Conservation (phyloP, 2,888 invertebrate genomes). For the Mactromeris polynyma region DNA sequence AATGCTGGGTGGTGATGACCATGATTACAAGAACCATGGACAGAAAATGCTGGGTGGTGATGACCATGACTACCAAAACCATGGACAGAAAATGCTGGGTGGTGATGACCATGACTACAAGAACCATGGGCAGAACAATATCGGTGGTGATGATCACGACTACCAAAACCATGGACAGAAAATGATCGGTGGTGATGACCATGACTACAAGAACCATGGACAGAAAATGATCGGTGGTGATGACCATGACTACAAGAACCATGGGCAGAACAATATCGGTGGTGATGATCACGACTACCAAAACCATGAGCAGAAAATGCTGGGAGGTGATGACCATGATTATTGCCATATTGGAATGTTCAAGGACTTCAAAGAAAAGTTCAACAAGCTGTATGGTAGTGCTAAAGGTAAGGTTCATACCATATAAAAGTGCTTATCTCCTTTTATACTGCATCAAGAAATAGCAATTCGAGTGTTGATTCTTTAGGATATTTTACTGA, state of each 20-base stretch:
- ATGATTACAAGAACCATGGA: conserved; percentile 46
- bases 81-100: conserved; percentile 62
- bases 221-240: conserved; percentile 61
- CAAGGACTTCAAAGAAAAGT: conserved; percentile 87
- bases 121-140: conserved; percentile 47
- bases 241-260: conserved; percentile 57
- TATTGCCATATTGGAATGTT: conserved; percentile 68
- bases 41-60: conserved; percentile 60
- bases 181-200: conserved; percentile 61
- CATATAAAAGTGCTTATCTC: not conserved
- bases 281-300: conserved; percentile 70
- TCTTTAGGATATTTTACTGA: not conserved
- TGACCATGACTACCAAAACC: conserved; percentile 48
- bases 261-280: conserved; percentile 58
- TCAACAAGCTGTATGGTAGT: conserved; percentile 88
- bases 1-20: conserved; percentile 57
- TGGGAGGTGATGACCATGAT: conserved; percentile 70
- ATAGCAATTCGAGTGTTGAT: not conserved
- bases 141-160: conserved; percentile 69
- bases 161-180: conserved; percentile 46
- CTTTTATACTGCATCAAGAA: too few species aligned
- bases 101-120: conserved; percentile 65
- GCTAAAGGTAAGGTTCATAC: conserved; percentile 46
- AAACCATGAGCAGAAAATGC: conserved; percentile 50
- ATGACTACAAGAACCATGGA: conserved; percentile 60